Evolutionary conservation across 1,140 invertebrate genomes (phyloP), one percentile per base, ranked within the genome.

Genomic region (Musca domestica): DNA sequence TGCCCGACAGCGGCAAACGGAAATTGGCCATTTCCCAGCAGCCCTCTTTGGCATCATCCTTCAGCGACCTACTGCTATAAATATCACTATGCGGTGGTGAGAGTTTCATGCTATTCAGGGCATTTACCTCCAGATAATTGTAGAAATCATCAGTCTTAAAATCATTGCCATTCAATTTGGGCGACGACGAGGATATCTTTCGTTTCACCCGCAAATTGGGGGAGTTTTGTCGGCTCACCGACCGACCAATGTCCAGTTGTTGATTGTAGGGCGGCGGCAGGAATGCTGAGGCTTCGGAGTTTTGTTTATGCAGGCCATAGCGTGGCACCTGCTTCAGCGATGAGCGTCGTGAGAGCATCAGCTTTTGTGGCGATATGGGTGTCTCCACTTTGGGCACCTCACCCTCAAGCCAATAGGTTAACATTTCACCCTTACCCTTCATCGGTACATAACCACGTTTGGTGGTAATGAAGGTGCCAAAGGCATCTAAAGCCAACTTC

Each of bases 401-500:
- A 10, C 94, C 94, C 51, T 89, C 86, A 23, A 97, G 83, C 95
- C 95, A 97, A 81, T 95, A 96, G 6, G 95, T 97, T 61, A 90
- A 89, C 86, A 95, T 89, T 78, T 87, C 88, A 47, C 93, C 93
- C 85, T 95, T 96, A n/a, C 94, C 94, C 91, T 99, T 99, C 87
- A 99, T 92, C 73, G 94, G 92, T 34, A 98, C 90, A 76, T 95
- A 90, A 47, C 97, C 97, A 71, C 98, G 86, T 34, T 92, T 88
- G 67, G 94, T 91, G 12, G 98, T 83, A 10, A 90, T 87, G 80
- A 99, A 99, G n/a, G 90, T 92, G 1, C 90, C 90, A 77, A 97
- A 98, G 2, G 87, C 88, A 72, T 97, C 94, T 70, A 99, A 83
- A 20, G 96, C 87, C 66, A 88, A 87, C 77, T 98, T 97, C 0